Percentiles rank a stretch among this genome's conserved stretches.
These are phyloP conservation scores for Cosmopolites sordidus DNA, from an alignment of 2,888 invertebrate species.

Conservation along the genomic window DNA sequence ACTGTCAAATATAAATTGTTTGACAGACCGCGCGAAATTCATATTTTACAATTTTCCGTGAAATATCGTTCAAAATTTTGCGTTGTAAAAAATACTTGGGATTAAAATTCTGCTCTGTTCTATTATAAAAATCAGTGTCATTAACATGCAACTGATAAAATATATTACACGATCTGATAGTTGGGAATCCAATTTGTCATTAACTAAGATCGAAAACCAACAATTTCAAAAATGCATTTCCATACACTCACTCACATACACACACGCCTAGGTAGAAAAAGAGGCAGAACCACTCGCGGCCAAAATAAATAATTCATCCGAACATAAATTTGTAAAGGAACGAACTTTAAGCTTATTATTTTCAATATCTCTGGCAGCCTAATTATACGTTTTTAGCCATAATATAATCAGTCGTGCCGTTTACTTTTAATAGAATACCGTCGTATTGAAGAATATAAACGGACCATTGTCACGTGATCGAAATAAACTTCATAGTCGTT, in stretches of 20 bases:
- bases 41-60: too few relatives aligned
- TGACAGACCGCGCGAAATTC: too few relatives aligned
- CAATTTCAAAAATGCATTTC: too few relatives aligned
- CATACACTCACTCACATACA: constrained; percentile 30
- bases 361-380: constrained; percentile 25
- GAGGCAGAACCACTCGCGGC: constrained; percentile 5
- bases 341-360: constrained; percentile 26
- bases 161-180: too few relatives aligned
- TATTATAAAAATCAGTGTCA: too few relatives aligned
- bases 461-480: constrained; percentile 18
- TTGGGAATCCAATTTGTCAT: too few relatives aligned
- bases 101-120: too few relatives aligned
- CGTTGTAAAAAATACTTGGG: too few relatives aligned
- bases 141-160: too few relatives aligned
- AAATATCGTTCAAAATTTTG: too few relatives aligned
- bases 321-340: constrained; percentile 23
- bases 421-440: constrained; percentile 21
- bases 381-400: constrained; percentile 25
- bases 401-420: constrained; percentile 26
- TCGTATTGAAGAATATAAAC: constrained; percentile 13
- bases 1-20: too few relatives aligned
- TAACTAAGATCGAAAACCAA: too few relatives aligned
- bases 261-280: constrained; percentile 4
- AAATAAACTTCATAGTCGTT: constrained; percentile 13
- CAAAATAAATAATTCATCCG: constrained; percentile 17